Conservation (phyloP, 2,888 invertebrate species). For the Stomorhina lunata region DNA sequence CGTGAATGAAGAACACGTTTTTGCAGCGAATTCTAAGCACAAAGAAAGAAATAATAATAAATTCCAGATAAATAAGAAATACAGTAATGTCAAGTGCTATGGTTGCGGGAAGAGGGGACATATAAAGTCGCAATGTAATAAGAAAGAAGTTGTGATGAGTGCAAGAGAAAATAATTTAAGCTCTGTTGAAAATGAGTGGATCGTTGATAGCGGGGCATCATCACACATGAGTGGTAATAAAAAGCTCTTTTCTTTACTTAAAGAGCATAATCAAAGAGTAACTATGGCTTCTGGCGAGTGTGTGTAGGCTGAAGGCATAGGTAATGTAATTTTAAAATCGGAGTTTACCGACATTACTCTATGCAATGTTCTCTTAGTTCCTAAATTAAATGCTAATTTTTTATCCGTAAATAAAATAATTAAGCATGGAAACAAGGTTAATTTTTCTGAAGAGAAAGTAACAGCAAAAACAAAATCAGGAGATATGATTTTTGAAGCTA, state of each 20-base stretch:
- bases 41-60: background rate
- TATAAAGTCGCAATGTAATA: conserved; percentile 30
- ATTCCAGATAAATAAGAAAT: background rate
- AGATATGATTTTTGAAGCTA: conserved; percentile 19
- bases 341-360: conserved; percentile 38
- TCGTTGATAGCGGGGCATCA: conserved; percentile 43
- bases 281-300: conserved; percentile 29
- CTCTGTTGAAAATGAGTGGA: conserved; percentile 20
- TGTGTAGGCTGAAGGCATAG: conserved; percentile 44
- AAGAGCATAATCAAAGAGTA: conserved; percentile 5
- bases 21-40: conserved; percentile 33
- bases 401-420: conserved; percentile 47
- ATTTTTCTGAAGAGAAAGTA: conserved; percentile 32
- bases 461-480: conserved; percentile 35
- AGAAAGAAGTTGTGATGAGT: conserved; percentile 22
- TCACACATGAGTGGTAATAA: conserved; percentile 35
- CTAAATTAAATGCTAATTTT: conserved; percentile 50
- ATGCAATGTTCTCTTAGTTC: conserved; percentile 40
- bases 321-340: conserved; percentile 40
- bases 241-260: conserved; percentile 11
- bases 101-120: too few relatives aligned
- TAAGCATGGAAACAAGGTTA: conserved; percentile 35
- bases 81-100: conserved; percentile 29
- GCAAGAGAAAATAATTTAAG: background rate
- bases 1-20: conserved; percentile 21